phyloP scores from a whole-genome alignment of 2,113 vertebrate species.

The Passer montanus region DNA sequence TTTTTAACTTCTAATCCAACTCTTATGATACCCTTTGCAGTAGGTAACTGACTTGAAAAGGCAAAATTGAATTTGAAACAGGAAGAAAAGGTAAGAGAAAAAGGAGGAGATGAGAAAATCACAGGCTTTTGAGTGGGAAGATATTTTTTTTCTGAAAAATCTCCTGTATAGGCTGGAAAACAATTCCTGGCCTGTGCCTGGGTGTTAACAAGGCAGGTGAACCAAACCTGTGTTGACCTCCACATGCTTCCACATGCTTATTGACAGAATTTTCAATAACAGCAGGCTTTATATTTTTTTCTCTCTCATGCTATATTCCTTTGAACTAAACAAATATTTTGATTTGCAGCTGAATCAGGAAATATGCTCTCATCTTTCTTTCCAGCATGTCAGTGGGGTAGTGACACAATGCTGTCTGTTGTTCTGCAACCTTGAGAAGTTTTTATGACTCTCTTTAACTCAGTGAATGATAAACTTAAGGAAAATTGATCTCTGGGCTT shows the following conservation, averaged over 20 bases:
- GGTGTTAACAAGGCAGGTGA: neutral
- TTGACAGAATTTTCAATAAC: neutral
- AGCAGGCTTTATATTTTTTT: neutral
- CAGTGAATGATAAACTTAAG: neutral
- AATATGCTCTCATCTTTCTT: neutral
- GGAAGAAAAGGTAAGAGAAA: neutral
- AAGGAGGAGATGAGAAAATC: neutral
- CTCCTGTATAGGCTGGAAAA: neutral
- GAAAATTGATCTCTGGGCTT: neutral
- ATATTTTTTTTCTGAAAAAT: slow-evolving; percentile 6
- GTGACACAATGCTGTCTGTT: neutral
- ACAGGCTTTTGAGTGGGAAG: neutral
- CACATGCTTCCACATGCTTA: neutral
- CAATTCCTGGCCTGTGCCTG: neutral
- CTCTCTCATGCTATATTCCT: neutral
- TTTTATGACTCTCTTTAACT: neutral
- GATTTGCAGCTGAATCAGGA: neutral
- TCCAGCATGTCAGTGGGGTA: neutral
- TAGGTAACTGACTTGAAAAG: neutral
- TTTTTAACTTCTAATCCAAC: neutral
- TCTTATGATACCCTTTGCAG: neutral
- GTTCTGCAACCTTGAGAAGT: neutral
- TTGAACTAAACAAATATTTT: slow-evolving; percentile 25
- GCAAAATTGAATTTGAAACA: neutral
- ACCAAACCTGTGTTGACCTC: neutral